Conservation (phyloP, 2,888 invertebrate species). For the Idaea dimidiata region DNA sequence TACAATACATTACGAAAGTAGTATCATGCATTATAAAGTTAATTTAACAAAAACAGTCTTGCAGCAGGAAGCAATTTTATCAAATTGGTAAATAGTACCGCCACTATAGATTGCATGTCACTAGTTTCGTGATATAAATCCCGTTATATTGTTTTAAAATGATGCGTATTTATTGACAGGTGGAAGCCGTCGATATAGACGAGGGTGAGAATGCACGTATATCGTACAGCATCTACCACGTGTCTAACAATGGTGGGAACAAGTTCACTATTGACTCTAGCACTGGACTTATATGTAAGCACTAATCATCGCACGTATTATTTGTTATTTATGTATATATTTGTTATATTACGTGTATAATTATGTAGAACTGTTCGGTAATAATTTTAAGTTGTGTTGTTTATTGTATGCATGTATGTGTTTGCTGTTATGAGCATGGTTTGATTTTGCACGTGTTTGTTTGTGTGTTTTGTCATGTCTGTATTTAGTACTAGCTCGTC, state of each 20-base stretch:
- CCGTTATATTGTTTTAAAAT: not conserved
- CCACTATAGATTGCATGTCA: no score
- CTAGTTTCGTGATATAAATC: no score
- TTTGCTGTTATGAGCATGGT: not conserved
- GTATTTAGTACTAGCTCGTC: not conserved
- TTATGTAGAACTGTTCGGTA: not conserved
- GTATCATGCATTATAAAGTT: no score
- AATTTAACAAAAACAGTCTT: no score
- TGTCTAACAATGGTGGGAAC: conserved; percentile 93
- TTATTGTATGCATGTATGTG: not conserved
- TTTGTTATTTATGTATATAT: not conserved
- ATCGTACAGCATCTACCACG: conserved; percentile 92
- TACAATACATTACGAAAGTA: no score
- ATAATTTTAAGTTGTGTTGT: not conserved
- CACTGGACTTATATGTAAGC: conserved; percentile 85
- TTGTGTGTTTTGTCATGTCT: not conserved
- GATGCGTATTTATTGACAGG: conserved; percentile 54
- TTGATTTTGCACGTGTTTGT: not conserved
- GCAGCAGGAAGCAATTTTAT: no score
- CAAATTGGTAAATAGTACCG: no score
- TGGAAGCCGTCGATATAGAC: conserved; percentile 92
- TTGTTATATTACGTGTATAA: not conserved
- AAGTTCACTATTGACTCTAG: conserved; percentile 91
- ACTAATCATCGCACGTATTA: conserved; percentile 17
- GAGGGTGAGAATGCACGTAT: conserved; percentile 91